These are phyloP conservation scores for Spisula subtruncata DNA, from an alignment of 2,888 invertebrate species.

Conservation along the genomic window DNA sequence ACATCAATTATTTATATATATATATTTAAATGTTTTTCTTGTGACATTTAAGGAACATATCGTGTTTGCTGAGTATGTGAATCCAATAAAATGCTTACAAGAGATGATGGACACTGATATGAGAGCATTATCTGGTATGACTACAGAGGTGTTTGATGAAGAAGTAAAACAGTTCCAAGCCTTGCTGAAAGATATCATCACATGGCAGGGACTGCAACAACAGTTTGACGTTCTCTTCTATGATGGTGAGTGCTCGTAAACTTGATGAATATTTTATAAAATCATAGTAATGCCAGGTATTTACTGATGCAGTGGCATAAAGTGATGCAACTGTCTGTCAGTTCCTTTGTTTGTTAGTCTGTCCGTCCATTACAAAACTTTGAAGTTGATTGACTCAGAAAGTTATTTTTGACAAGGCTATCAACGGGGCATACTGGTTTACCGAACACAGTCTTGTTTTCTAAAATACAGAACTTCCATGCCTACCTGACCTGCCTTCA, in stretches of 20 bases:
- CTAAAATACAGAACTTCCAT: no score
- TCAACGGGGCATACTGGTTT: no score
- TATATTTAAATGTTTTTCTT: neutral
- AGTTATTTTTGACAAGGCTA: no score
- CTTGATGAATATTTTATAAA: neutral
- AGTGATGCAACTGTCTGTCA: no score
- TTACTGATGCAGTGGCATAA: no score
- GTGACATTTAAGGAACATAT: constrained; percentile 39
- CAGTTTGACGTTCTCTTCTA: constrained; percentile 47
- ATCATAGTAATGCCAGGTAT: no score
- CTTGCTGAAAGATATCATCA: constrained; percentile 42
- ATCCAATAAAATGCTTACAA: constrained; percentile 55
- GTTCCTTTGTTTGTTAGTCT: no score
- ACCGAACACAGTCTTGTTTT: no score
- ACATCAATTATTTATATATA: no score
- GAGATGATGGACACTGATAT: constrained; percentile 44
- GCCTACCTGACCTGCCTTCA: no score
- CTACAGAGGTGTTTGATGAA: constrained; percentile 16
- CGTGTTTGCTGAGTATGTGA: constrained; percentile 52
- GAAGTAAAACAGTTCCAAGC: constrained; percentile 49
- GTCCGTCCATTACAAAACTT: no score
- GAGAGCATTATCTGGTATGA: constrained; percentile 42
- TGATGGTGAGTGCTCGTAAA: constrained; percentile 41
- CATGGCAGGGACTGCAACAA: neutral
- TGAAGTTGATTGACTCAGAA: no score